Base-by-base conservation (phyloP, 1,140 invertebrate genomes). In the Drosophila kurseongensis region DNA sequence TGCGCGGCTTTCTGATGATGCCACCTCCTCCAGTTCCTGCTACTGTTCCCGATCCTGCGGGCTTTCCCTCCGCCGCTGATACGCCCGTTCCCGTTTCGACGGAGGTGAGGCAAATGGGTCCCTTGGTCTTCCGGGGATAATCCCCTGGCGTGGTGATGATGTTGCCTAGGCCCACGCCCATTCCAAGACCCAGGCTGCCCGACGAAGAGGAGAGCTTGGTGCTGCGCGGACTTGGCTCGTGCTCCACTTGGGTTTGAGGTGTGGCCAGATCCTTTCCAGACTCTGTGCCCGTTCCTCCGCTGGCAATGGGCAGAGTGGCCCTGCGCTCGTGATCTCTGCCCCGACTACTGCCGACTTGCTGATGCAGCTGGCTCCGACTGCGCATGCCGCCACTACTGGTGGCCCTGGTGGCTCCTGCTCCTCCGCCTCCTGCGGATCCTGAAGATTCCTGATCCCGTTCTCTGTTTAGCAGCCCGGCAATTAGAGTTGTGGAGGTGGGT, bases 141-240 rank as follows among this genome's bases (percentile, higher is more conserved):
- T 92, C 90, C 1, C 91, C 90, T 0, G 84, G 91, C 5, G 85
- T 92, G 38, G 91, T 92, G 10, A 92, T 92, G 12, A 92, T 92
- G 42, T 79, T 91, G 29, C 78, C 77, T 4, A 84, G 81, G 35
- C 80, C 69, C 5, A 83, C 55, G 9, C 83, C 66, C 36, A 84
- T 48, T 12, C 80, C 81, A 0, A 80, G 45, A 23, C 91, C 91
- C 12, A 92, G 61, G 45, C 90, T 91, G 45, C 91, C 91, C 10
- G 85, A 91, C 0, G 91, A 92, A 5, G 82, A 89, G 42, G 90
- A 92, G 0, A 88, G 75, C 45, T 92, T 92, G 52, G 63, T 72
- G 65, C 61, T 73, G 5, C 90, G 90, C 16, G 84, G 71, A 69
- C 84, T 91, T 0, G 72, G 54, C 40, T 88, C 84, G 10, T 71